Conservation (phyloP, 2,888 invertebrate species). For the Drosophila kuntzei region DNA sequence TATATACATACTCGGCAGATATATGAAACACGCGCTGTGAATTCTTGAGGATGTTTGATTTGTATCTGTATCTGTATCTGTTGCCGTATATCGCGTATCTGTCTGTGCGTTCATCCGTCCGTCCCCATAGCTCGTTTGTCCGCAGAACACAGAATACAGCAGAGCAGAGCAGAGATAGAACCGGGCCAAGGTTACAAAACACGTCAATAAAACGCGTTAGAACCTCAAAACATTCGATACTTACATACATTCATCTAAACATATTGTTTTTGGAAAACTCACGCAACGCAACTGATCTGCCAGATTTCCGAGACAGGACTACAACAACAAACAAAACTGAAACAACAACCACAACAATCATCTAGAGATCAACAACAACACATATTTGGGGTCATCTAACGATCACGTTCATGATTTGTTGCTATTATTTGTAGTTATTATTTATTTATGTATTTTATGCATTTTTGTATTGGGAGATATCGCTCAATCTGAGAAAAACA, state of each 20-base stretch:
- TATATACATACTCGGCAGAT: slow-evolving; percentile 4
- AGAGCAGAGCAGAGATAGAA: slow-evolving; percentile 65
- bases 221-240: slow-evolving; percentile 37
- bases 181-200: slow-evolving; percentile 84
- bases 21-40: slow-evolving; percentile 63
- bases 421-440: slow-evolving; percentile 42
- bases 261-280: slow-evolving; percentile 59
- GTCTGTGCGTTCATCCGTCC: slow-evolving; percentile 27
- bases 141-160: slow-evolving; percentile 21
- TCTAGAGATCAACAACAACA: slow-evolving; percentile 23
- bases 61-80: slow-evolving; percentile 51
- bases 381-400: slow-evolving; percentile 53
- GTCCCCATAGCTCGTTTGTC: slow-evolving; percentile 33
- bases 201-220: slow-evolving; percentile 83
- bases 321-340: slow-evolving; percentile 19
- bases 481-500: slow-evolving; percentile 50
- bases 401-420: slow-evolving; percentile 67
- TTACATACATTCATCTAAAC: slow-evolving; percentile 7
- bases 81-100: slow-evolving; percentile 33
- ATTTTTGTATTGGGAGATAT: slow-evolving; percentile 43
- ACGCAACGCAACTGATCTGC: slow-evolving; percentile 60
- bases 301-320: slow-evolving; percentile 58
- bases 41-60: slow-evolving; percentile 79
- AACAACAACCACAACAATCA: slow-evolving; percentile 15
- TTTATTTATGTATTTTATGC: slow-evolving; percentile 45